Base-by-base conservation (phyloP, 2,113 vertebrate genomes). In the Pterocles gutturalis region DNA sequence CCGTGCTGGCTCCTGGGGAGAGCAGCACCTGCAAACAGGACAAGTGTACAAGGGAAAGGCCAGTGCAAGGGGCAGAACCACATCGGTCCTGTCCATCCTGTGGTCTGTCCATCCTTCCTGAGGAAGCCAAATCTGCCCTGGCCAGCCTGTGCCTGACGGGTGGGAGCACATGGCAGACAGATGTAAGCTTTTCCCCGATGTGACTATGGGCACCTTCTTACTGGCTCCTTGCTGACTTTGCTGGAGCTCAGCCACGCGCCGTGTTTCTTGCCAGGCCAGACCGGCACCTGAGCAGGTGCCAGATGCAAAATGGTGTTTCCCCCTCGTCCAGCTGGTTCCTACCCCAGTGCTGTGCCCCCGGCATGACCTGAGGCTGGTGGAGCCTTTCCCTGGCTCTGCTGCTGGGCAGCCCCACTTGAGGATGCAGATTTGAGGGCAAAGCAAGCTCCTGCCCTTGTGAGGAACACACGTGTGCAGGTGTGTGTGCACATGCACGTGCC, bases 131-230 rank as follows among this genome's bases (percentile, higher is more conserved):
- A 34, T 67, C 25, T 83, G 57, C 48, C 43, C 67, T 29, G 64
- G 49, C 29, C 73, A 70, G 41, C 46, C 3, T 5, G 29, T 38
- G 48, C 25, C 4, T 0, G 0, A 5, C 5, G 18, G n/a, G n/a
- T 46, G 45, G 19, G 20, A 75, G 14, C 4, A 0, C 5, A 5
- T 28, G 38, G 34, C 28, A 51, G n/a, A 12, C 9, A 33, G 7
- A 14, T 25, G 33, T 38, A 61, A 75, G 78, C 41, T 75, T 62
- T 60, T 69, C 11, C 45, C 21, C 2, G 1, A 5, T 0, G 0
- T 38, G 31, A 64, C 55, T 73, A 0, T 26, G 31, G 26, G 29
- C 55, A 65, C 18, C 36, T 66, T 76, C n/a, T 38, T 16, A 10
- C 53, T 11, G 26, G 34, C 38, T 71, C 19, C 71, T 83, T 0